Evolutionary conservation across 2,888 invertebrate genomes (phyloP), one percentile per base, ranked within the genome.

Genomic region (Apodemia duryi): DNA sequence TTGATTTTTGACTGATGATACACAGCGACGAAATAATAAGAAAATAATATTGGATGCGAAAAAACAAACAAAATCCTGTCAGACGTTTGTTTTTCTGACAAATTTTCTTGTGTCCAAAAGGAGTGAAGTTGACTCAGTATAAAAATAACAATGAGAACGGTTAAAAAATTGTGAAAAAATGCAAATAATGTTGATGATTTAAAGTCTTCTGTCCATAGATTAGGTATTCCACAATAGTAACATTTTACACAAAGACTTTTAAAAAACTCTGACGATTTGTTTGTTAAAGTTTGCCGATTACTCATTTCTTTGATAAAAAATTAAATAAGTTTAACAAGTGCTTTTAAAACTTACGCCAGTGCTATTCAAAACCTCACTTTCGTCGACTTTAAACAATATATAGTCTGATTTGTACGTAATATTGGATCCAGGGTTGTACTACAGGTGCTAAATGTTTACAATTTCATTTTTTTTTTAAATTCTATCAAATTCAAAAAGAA

Each of bases 181-280:
- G 71, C 63, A 49, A 72, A 76, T 2, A 70, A 54, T 64, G 72
- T 73, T 1, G 74, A 60, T 7, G 75, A 66, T 13, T 70, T 70
- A 0, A 75, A 54, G 0, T 76, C 72, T 54, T 78, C 74, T 3
- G 77, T 66, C 83, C 81, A 83, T 35, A 79, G 75, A 66, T 83
- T 75, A 2, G 80, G 76, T 29, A 72, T 32, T 35, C 74, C 75
- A 21, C 68, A 70, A 13, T 72, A 63, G 63, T 51, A 51, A 51
- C 51, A 51, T 51, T 51, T 51, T 67, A 7, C 5, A 51, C 51
- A 51, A 51, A 51, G 7, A 7, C 21, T 51, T 51, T 51, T 51
- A 21, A 51, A 51, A 51, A 51, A 51, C 0, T 21, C 51, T 2
- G 21, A 51, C 21, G n/a, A 6, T 51, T 51, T 51, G 6, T 21